A percentile compares a stretch with the other conserved stretches of the same genome.
phyloP scores from a whole-genome alignment of 2,888 invertebrate species.

The Xestobium rufovillosum region DNA sequence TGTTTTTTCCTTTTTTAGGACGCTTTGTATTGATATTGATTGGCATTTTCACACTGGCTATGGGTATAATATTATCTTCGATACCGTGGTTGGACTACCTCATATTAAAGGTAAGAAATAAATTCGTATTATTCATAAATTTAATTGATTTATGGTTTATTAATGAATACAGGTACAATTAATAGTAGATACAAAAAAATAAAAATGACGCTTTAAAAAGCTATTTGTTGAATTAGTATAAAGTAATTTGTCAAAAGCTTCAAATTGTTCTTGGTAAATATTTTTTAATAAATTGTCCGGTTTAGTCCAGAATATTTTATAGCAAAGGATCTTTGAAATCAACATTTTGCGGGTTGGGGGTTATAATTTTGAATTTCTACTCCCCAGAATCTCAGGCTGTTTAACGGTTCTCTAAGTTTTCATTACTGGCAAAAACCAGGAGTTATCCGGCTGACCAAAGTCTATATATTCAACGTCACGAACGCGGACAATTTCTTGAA shows the following conservation, averaged over 20 bases:
- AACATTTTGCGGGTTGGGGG: no score
- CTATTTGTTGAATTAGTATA: no score
- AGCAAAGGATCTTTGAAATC: no score
- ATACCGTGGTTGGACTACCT: slow-evolving; percentile 85
- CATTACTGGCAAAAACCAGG: slow-evolving; percentile 87
- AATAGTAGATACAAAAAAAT: background rate
- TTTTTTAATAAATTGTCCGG: no score
- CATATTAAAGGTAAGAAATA: slow-evolving; percentile 64
- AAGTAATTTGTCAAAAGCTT: no score
- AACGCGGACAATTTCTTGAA: slow-evolving; percentile 74
- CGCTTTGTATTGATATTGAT: slow-evolving; percentile 71
- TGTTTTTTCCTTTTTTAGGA: slow-evolving; percentile 57
- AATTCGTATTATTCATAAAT: background rate
- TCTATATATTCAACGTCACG: slow-evolving; percentile 84
- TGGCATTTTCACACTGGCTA: slow-evolving; percentile 71
- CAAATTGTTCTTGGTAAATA: no score
- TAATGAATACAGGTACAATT: slow-evolving; percentile 4
- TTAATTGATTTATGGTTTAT: background rate
- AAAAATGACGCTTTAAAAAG: slow-evolving; percentile 6
- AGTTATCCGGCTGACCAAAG: slow-evolving; percentile 73
- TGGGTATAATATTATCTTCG: slow-evolving; percentile 73
- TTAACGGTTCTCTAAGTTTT: slow-evolving; percentile 79
- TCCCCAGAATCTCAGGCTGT: slow-evolving; percentile 74
- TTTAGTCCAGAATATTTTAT: no score
- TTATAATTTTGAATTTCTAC: no score